These are phyloP conservation scores for Lophura nycthemera DNA, from an alignment of 2,113 vertebrate genomes.

Conservation along the genomic window DNA sequence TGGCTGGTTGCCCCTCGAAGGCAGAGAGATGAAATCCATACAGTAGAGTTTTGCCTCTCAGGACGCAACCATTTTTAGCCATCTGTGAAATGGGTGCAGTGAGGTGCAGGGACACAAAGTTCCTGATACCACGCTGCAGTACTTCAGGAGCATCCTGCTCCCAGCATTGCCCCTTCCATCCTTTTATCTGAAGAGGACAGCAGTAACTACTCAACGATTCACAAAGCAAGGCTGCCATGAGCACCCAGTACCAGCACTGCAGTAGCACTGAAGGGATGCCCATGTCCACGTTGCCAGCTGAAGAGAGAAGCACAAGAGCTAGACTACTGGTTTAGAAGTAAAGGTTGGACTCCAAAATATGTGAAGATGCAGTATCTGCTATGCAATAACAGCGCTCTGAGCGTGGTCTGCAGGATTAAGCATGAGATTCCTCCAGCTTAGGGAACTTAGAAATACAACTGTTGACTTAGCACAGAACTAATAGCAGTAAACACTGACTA, in stretches of 20 bases:
- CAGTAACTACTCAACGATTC: not conserved
- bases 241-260: not conserved
- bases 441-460: not conserved
- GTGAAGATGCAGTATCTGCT: not conserved
- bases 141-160: not conserved
- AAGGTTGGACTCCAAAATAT: not conserved
- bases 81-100: rapidly evolving
- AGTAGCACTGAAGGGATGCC: not conserved
- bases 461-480: not conserved
- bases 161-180: not conserved
- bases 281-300: not conserved
- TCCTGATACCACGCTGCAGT: rapidly evolving
- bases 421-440: not conserved
- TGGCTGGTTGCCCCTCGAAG: not conserved
- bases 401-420: not conserved
- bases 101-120: not conserved
- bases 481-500: not conserved
- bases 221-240: not conserved
- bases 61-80: not conserved
- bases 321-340: too few relatives aligned
- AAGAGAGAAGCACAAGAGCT: not conserved
- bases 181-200: not conserved
- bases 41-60: not conserved
- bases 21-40: not conserved
- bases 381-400: not conserved